These are phyloP conservation scores for Sapayoa aenigma DNA, from an alignment of 2,113 vertebrate genomes.

Conservation along the genomic window DNA sequence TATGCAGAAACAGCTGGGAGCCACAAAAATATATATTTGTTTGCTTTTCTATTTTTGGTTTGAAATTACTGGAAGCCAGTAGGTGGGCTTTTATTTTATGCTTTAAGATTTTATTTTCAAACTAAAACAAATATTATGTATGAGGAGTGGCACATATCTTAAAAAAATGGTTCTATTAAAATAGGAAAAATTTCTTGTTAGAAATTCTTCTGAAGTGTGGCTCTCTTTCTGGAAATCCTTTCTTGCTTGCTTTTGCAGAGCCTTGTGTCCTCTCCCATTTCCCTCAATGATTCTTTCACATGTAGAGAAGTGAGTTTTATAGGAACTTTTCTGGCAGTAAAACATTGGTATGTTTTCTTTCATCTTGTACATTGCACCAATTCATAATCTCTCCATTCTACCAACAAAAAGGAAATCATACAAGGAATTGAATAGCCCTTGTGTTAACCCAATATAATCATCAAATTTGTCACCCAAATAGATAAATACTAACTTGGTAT, in stretches of 20 bases:
- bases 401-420: background rate
- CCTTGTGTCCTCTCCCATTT: background rate
- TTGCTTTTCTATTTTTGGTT: slow-evolving; percentile 49
- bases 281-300: background rate
- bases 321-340: background rate
- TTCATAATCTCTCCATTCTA: background rate
- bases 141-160: background rate
- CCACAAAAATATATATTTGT: slow-evolving; percentile 19
- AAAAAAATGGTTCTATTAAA: slow-evolving; percentile 8
- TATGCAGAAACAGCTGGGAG: background rate
- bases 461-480: background rate
- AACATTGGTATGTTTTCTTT: background rate
- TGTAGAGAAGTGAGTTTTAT: background rate
- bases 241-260: background rate
- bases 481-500: background rate
- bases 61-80: slow-evolving; percentile 41
- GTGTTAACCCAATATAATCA: background rate
- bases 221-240: slow-evolving; percentile 22
- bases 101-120: slow-evolving; percentile 21
- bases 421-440: background rate
- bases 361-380: background rate
- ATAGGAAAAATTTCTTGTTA: background rate
- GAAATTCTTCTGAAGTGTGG: slow-evolving; percentile 4
- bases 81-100: slow-evolving; percentile 4
- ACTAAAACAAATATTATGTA: slow-evolving; percentile 16